Percentiles rank a stretch among this genome's conserved stretches.
Evolutionary conservation across 2,113 vertebrate species (phyloP).

Genomic region (Phalacrocorax pelagicus): DNA sequence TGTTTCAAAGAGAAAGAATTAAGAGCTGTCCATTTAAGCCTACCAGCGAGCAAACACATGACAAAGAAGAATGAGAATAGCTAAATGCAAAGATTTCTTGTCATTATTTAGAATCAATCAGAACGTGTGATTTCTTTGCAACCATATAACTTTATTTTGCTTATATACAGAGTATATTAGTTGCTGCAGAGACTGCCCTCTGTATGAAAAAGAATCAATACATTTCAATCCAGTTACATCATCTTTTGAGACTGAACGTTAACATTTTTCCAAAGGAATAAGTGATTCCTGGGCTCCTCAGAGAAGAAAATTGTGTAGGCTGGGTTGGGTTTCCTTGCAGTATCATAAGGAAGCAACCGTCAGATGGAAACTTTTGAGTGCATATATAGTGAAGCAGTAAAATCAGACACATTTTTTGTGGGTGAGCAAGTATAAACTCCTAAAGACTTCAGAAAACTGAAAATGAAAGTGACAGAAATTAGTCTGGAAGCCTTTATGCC

Average conservation of each 20-base stretch:
- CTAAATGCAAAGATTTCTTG: not conserved
- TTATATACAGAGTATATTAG: not conserved
- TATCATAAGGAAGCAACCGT: not conserved
- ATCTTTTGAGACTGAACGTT: not conserved
- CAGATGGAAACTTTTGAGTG: not conserved
- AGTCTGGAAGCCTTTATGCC: not conserved
- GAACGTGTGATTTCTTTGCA: not conserved
- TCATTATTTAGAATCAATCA: not conserved
- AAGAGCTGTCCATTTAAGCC: not conserved
- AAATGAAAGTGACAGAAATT: not conserved
- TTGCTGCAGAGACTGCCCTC: not conserved
- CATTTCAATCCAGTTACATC: not conserved
- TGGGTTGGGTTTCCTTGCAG: constrained; percentile 7
- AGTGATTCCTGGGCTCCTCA: not conserved
- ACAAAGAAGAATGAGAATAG: not conserved
- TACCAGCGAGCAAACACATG: not conserved
- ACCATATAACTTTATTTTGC: not conserved
- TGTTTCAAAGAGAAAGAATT: not conserved
- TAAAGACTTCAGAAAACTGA: not conserved
- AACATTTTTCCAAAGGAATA: not conserved
- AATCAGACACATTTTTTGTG: not conserved
- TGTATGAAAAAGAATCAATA: not conserved
- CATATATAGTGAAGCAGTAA: not conserved
- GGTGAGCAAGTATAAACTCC: not conserved
- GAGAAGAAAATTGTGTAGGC: constrained; percentile 9